phyloP scores from a whole-genome alignment of 2,888 invertebrate species.

The Drosophila buzzatii region DNA sequence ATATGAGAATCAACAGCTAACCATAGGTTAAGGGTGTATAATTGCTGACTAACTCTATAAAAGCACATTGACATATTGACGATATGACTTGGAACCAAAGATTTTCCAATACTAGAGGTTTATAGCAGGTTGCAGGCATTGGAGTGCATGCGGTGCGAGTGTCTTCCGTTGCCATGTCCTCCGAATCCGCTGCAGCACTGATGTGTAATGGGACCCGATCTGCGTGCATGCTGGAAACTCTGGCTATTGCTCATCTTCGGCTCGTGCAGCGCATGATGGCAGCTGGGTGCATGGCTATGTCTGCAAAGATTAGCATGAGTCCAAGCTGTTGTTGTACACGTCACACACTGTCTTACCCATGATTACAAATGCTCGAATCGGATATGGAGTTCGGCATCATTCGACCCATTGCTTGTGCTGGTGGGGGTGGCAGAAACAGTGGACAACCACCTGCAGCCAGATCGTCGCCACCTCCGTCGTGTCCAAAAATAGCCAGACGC shows the following conservation, averaged over 20 bases:
- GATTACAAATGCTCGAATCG: constrained; percentile 83
- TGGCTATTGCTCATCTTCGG: constrained; percentile 83
- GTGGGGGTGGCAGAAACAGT: constrained; percentile 78
- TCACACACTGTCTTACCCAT: constrained; percentile 71
- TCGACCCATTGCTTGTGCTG: constrained; percentile 47
- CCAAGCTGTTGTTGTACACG: no score
- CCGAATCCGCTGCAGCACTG: constrained; percentile 84
- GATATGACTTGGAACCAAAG: constrained; percentile 41
- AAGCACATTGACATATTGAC: constrained; percentile 56
- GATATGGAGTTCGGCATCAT: constrained; percentile 83
- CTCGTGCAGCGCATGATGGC: constrained; percentile 73
- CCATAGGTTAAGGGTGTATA: constrained; percentile 57
- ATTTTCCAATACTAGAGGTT: background rate
- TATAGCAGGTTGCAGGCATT: constrained; percentile 84
- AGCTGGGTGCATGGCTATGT: constrained; percentile 70
- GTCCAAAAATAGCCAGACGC: constrained; percentile 67
- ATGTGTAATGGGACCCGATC: constrained; percentile 79
- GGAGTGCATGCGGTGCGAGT: constrained; percentile 84
- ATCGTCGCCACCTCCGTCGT: constrained; percentile 53
- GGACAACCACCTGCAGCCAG: constrained; percentile 75
- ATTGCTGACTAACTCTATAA: constrained; percentile 56
- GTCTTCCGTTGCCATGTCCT: constrained; percentile 79
- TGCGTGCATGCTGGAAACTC: constrained; percentile 82
- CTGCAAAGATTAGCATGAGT: constrained; percentile 19
- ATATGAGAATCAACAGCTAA: constrained; percentile 61